Evolutionary conservation across 2,113 vertebrate genomes (phyloP).

Genomic region (Picathartes gymnocephalus): DNA sequence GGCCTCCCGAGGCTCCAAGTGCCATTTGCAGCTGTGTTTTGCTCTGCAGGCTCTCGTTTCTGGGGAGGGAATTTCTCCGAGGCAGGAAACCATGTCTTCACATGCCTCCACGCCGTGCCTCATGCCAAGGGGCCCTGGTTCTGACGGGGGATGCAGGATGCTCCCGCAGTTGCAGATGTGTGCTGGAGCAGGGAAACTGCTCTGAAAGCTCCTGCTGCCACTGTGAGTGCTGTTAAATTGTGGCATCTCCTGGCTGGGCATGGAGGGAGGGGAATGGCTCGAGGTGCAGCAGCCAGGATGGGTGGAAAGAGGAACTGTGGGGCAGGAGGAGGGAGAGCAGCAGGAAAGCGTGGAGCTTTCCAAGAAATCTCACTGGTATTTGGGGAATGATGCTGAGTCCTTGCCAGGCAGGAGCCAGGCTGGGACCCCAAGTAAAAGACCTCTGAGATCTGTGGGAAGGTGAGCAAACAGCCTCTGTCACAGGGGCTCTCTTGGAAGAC

Average conservation of each 20-base stretch:
- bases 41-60: conserved; percentile 33
- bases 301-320: background rate
- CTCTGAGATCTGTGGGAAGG: background rate
- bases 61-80: conserved; percentile 47
- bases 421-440: background rate
- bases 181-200: background rate
- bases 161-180: background rate
- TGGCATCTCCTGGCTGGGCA: background rate
- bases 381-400: background rate
- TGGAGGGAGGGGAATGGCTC: background rate
- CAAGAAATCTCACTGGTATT: background rate
- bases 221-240: fast-evolving
- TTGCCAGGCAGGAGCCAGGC: background rate
- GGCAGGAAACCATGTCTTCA: conserved; percentile 33
- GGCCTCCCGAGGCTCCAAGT: background rate
- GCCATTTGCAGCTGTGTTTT: conserved; percentile 62
- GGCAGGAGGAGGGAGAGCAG: background rate
- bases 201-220: background rate
- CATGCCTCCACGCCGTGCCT: background rate
- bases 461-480: background rate
- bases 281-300: fast-evolving
- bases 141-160: background rate
- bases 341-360: background rate
- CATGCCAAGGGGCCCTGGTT: conserved; percentile 6
- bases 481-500: background rate